A percentile compares a stretch with the other conserved stretches of the same genome.
phyloP scores from a whole-genome alignment of 2,888 invertebrate genomes.

The Caenorhabditis sp. region DNA sequence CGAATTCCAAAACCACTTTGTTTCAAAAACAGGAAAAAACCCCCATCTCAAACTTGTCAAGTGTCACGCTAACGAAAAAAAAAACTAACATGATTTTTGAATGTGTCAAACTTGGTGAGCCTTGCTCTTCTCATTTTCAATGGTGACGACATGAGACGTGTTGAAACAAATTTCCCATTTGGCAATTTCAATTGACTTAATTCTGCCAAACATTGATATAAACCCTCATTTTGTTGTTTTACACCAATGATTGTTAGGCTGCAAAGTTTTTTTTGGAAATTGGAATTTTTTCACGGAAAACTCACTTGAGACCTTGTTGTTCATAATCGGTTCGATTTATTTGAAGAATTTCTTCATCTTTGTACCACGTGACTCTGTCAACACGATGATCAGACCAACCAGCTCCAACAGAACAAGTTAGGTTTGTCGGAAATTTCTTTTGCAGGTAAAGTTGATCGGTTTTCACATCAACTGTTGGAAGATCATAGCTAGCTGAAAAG shows the following conservation, averaged over 20 bases:
- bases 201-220: constrained; percentile 64
- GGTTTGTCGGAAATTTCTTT: constrained; percentile 30
- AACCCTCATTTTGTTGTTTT: constrained; percentile 55
- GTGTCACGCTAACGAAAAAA: constrained; percentile 27
- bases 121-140: constrained; percentile 60
- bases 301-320: constrained; percentile 39
- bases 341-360: constrained; percentile 51
- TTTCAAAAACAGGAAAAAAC: background rate
- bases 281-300: background rate
- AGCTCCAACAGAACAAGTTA: constrained; percentile 50
- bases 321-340: constrained; percentile 39
- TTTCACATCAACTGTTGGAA: constrained; percentile 50
- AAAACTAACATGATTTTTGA: constrained; percentile 51
- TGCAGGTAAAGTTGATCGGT: constrained; percentile 51
- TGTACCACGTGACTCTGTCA: constrained; percentile 51
- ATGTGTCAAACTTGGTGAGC: constrained; percentile 65
- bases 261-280: constrained; percentile 11
- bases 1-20: background rate
- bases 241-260: constrained; percentile 45
- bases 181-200: constrained; percentile 55
- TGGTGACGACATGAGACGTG: constrained; percentile 62
- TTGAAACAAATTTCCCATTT: constrained; percentile 49
- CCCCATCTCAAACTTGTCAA: constrained; percentile 22
- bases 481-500: constrained; percentile 50
- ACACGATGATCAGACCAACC: constrained; percentile 44